These are phyloP conservation scores for Poeciliopsis infans DNA, from an alignment of 2,797 vertebrate species.

Conservation along the genomic window DNA sequence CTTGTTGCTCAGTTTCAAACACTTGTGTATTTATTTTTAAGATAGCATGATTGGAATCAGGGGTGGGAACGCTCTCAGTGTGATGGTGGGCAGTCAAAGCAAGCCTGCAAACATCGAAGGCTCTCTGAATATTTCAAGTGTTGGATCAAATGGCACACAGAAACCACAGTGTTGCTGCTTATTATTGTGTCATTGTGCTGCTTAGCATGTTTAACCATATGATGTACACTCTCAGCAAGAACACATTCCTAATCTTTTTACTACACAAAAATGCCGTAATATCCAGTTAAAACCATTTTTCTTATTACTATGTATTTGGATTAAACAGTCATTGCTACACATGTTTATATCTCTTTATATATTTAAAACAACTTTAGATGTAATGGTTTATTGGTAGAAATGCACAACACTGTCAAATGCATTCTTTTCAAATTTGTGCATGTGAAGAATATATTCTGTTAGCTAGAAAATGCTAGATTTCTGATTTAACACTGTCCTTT, in stretches of 20 bases:
- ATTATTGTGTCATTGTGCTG: not conserved
- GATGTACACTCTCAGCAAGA: not conserved
- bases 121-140: conserved; percentile 9
- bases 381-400: not conserved
- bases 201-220: not conserved
- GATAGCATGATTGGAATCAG: conserved; percentile 22
- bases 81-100: not conserved
- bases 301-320: not conserved
- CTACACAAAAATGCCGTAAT: not conserved
- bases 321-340: not conserved
- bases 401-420: not conserved
- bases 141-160: not conserved
- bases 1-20: conserved; percentile 29
- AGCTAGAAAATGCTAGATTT: not conserved
- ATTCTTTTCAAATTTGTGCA: not conserved
- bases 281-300: not conserved
- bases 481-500: not conserved
- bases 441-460: not conserved
- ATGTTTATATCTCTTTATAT: not conserved
- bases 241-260: not conserved
- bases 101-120: conserved; percentile 4
- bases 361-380: not conserved
- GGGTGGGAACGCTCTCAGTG: conserved; percentile 7
- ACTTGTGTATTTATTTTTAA: conserved; percentile 45
- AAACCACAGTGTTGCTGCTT: not conserved